Conservation (phyloP, 1,140 invertebrate genomes). For the Gryon sp. region DNA sequence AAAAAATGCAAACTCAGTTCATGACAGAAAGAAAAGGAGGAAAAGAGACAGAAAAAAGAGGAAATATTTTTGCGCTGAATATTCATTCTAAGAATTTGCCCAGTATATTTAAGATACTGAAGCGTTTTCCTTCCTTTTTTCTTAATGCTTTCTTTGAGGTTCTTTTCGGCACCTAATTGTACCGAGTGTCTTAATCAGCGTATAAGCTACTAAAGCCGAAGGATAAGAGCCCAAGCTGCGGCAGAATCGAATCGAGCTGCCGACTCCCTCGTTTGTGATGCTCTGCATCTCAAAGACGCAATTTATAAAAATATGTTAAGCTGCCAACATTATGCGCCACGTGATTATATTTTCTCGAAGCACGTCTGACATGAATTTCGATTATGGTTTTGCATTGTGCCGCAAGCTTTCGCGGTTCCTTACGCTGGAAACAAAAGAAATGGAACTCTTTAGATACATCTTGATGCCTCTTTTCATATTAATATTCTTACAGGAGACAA, state of each 20-base stretch:
- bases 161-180: constrained; percentile 77
- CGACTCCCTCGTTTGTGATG: constrained; percentile 63
- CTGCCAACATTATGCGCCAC: constrained; percentile 69
- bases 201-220: constrained; percentile 76
- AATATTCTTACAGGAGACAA: too few relatives aligned
- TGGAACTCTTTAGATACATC: constrained; percentile 11
- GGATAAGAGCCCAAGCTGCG: constrained; percentile 56
- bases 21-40: neutral
- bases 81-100: constrained; percentile 14
- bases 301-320: constrained; percentile 77
- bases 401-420: constrained; percentile 25
- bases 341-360: constrained; percentile 67
- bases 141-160: constrained; percentile 73
- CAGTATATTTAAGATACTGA: constrained; percentile 46
- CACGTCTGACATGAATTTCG: constrained; percentile 69
- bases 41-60: constrained; percentile 16
- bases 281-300: constrained; percentile 78
- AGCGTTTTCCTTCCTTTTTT: constrained; percentile 59
- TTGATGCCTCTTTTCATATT: constrained; percentile 11
- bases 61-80: constrained; percentile 13
- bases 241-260: constrained; percentile 36
- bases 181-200: constrained; percentile 79
- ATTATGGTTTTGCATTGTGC: constrained; percentile 66
- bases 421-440: constrained; percentile 51
- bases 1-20: neutral